Base-by-base conservation (phyloP, 2,888 invertebrate species). In the Brachyptera putata region DNA sequence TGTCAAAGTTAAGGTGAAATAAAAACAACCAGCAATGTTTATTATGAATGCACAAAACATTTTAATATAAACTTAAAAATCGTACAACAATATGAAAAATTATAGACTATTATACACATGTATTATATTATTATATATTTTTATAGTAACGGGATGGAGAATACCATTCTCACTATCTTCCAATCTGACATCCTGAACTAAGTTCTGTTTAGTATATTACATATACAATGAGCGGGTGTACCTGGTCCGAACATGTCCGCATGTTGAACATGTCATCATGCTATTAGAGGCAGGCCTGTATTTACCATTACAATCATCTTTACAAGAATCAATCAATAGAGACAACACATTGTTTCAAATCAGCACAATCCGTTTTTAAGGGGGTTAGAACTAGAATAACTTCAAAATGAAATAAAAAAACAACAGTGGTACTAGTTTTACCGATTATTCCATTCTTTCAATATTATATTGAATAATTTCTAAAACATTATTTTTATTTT, bases 61-160 rank as follows among this genome's bases (percentile, higher is more conserved):
- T 86, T 86, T 86, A 86, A 86, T 86, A 86, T 85, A 86, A 86
- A 87, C 86, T 86, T 86, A 86, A 86, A 86, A 86, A 86, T 79
- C 84, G 85, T 86, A 86, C 86, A 86, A 85, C 85, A 86, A 85
- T 86, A 86, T 86, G 86, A 86, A 86, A 87, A 86, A 86, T 86
- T 87, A 86, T 85, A 86, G 83, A 84, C 85, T 85, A 85, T 85
- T 77, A 77, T 80, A 79, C 78, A 79, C 76, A 76, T 76, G 77
- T 72, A 65, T 65, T 62, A 64, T 67, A 64, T 66, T 65, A 63
- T 59, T 63, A 63, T 53, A 59, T 60, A 60, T 75, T 73, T 80
- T 78, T 81, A 80, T 80, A 80, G 75, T 73, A 83, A 83, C 82
- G 83, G 79, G 80, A 77, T 81, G 81, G 83, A 83, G 83, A 81